Evolutionary conservation across 2,888 invertebrate genomes (phyloP), one percentile per base, ranked within the genome.

Genomic region (Agrenia bidenticulata): DNA sequence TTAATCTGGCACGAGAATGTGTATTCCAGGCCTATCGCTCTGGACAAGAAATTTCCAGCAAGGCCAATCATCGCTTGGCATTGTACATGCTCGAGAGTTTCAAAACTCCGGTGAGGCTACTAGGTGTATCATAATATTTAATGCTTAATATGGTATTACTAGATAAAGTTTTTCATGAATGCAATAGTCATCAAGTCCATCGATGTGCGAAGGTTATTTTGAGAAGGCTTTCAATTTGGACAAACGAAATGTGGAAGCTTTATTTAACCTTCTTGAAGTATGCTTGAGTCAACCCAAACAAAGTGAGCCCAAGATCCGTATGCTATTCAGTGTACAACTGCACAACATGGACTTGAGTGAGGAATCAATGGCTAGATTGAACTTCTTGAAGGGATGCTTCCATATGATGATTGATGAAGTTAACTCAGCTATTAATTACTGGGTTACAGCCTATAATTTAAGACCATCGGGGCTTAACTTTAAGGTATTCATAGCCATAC

Each of bases 61-160:
- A 68, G 51, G 69, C 73, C 56, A 67, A 72, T 68, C 60, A 72
- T 64, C 64, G 72, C 23, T 58, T 66, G 66, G 64, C 65, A 24
- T 50, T 51, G 1, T 54, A 42, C n/a, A 51, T 68, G 39, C 17
- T 58, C 23, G 26, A 19, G 27, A 60, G 45, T 15, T 50, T 37
- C 17, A 60, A 59, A 61, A 26, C 37, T 23, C 27, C 24, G 15
- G 45, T 45, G 15, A 45, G 39, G n/a, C n/a, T n/a, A n/a, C n/a
- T n/a, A n/a, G n/a, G n/a, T n/a, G 37, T 41, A 15, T 2, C 23
- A 27, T 15, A 26, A 19, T 23, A 19, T 53, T 23, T 9, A 19
- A 19, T 23, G n/a, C n/a, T 53, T 53, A 56, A n/a, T 56, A 32
- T n/a, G n/a, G n/a, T 56, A 15, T 17, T 32, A 32, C 24, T 17